Conservation (phyloP, 2,113 vertebrate genomes). For the Catharus fuscescens region DNA sequence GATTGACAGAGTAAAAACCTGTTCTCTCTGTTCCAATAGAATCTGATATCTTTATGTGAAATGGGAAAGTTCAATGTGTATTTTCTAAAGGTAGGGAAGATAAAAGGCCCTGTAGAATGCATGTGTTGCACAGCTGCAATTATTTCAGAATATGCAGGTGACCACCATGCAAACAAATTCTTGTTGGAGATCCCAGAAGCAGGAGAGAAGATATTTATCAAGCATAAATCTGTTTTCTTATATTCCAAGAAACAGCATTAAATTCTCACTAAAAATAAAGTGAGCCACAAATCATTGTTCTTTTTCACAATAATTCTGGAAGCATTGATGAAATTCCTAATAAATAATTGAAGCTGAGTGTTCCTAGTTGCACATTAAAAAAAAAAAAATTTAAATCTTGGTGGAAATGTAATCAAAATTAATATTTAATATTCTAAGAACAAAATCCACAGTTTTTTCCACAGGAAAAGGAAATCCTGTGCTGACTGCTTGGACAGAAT, state of each 20-base stretch:
- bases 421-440: not conserved
- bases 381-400: not conserved
- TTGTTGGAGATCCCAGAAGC: not conserved
- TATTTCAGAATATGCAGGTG: not conserved
- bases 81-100: not conserved
- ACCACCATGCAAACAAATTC: not conserved
- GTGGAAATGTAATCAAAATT: not conserved
- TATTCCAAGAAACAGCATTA: not conserved
- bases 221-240: not conserved
- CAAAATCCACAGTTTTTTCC: not conserved
- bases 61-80: rapidly evolving
- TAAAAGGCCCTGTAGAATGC: not conserved
- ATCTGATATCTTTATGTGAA: not conserved
- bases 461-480: not conserved
- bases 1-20: not conserved
- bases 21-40: not conserved
- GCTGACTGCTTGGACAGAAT: not conserved
- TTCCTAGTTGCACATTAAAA: not conserved
- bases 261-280: not conserved
- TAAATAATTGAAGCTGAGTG: not conserved
- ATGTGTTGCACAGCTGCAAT: not conserved
- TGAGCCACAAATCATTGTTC: not conserved
- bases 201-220: not conserved
- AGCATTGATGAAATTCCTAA: not conserved
- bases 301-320: not conserved